Evolutionary conservation across 2,888 invertebrate genomes (phyloP), one percentile per base, ranked within the genome.

Genomic region (Chymomyza fuscimana): DNA sequence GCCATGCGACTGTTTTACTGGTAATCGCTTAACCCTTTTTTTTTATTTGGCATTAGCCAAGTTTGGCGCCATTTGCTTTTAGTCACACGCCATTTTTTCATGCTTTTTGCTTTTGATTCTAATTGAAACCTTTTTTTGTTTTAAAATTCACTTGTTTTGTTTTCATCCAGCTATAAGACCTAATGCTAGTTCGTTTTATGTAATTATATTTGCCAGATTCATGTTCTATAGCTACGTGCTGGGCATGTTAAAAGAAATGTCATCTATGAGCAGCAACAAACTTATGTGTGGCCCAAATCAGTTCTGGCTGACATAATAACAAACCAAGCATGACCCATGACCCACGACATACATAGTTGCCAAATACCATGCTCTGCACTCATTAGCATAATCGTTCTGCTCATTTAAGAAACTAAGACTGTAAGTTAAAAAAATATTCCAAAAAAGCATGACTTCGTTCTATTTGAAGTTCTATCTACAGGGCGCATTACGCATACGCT

Each of bases 301-400:
- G 62, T 52, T 65, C 73, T 72, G 56, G 51, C 62, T 66, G 77
- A 69, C 77, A 72, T 75, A 71, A 75, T 46, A 80, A 65, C 51
- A 73, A 77, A 76, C 74, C 70, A 70, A 74, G 77, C 69, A 76
- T 80, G 78, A 46, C 19, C 36, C 16, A 5, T 19, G 32, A 46
- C 40, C 32, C 32, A 32, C 10, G 56, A 12, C 25, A 0, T 6
- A 15, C 16, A 19, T 7, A 51, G 19, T 58, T 29, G 58, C 4
- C 25, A 6, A n/a, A n/a, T n/a, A n/a, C n/a, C n/a, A 52, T 4
- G 25, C 1, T 60, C n/a, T 60, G 15, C 29, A 74, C 74, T 85
- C 77, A 85, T 84, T 85, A 85, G 77, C 83, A 84, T 84, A 85
- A 83, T 85, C 80, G 77, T 46, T 46, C 29, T 5, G 15, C 9